Evolutionary conservation across 2,113 vertebrate species (phyloP), one percentile per base, ranked within the genome.

Genomic region (Gymnogyps californianus): DNA sequence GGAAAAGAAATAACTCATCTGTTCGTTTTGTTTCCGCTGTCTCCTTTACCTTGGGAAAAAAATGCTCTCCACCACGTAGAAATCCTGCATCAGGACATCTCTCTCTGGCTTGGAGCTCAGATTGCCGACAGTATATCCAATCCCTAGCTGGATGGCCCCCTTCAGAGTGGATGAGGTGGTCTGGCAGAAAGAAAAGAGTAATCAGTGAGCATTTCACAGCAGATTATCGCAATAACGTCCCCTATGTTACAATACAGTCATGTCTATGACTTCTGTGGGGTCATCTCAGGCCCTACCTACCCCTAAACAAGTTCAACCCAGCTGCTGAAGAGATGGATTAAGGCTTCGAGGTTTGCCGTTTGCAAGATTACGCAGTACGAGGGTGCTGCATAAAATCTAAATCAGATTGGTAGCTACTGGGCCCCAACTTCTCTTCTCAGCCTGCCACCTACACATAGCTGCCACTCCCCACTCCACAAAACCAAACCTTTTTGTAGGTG

Each of bases 31-130:
- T 83, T 80, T 40, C 28, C 25, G 51, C 13, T 8, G 6, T 40
- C 46, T 51, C 20, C 40, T 79, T 97, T 95, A 99, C 99, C 99
- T 99, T 89, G 99, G 99, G 91, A 99, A 99, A 96, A 99, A 99
- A 97, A 99, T 99, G 98, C 99, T 99, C 96, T 99, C 99, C 95
- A 99, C 99, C 64, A 99, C 99, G 0, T 99, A 99, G 98, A 99
- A 99, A 97, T 99, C 99, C 95, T 99, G 99, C 99, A 99, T 99
- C 90, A 99, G 98, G 72, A 99, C 99, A 9, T 99, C 99, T 4
- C 99, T 98, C 96, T 99, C 99, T 0, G 99, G 99, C 96, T 99
- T 99, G 93, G 99, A 99, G 98, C 99, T 99, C 97, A 99, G 97
- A 94, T 99, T 99, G 78, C 99, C 99, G 31, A 99, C 99, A 0